Conservation (phyloP, 1,140 invertebrate species). For the Drosophila orosa region DNA sequence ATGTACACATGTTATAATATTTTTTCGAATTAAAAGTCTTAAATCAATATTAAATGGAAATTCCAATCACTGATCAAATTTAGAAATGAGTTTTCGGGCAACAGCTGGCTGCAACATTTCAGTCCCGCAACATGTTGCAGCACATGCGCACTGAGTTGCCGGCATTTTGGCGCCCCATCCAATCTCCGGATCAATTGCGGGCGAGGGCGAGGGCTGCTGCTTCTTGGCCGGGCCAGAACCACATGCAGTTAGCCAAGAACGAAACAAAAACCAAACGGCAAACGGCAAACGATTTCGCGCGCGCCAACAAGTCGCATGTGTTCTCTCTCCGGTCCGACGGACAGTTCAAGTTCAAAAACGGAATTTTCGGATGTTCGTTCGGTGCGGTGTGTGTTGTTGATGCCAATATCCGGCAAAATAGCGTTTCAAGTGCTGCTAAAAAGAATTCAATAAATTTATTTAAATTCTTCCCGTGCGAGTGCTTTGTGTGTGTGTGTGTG, state of each 20-base stretch:
- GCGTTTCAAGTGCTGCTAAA: constrained; percentile 48
- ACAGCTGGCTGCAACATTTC: constrained; percentile 12
- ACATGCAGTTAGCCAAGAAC: constrained; percentile 31
- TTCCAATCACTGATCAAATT: neutral
- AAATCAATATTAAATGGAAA: too few relatives aligned
- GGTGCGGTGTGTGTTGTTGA: constrained; percentile 65
- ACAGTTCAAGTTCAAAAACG: constrained; percentile 53
- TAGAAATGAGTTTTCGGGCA: too few relatives aligned
- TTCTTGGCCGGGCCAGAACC: constrained; percentile 29
- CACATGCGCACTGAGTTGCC: constrained; percentile 52
- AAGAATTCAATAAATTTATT: constrained; percentile 46
- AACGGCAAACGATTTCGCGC: constrained; percentile 62
- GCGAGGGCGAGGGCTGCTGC: constrained; percentile 33
- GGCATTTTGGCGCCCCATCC: constrained; percentile 51
- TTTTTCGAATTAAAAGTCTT: too few relatives aligned
- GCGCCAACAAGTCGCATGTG: constrained; percentile 77
- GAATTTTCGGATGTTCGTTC: constrained; percentile 36
- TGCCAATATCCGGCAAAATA: constrained; percentile 62
- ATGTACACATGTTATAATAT: too few relatives aligned
- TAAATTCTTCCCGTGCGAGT: constrained; percentile 18
- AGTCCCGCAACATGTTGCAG: constrained; percentile 3
- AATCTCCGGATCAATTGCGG: constrained; percentile 37
- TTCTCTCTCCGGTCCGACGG: constrained; percentile 47
- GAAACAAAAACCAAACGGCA: constrained; percentile 19
- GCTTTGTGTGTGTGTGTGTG: constrained; percentile 25